Base-by-base conservation (phyloP, 2,797 vertebrate species). In the Pseudochirops cupreus region DNA sequence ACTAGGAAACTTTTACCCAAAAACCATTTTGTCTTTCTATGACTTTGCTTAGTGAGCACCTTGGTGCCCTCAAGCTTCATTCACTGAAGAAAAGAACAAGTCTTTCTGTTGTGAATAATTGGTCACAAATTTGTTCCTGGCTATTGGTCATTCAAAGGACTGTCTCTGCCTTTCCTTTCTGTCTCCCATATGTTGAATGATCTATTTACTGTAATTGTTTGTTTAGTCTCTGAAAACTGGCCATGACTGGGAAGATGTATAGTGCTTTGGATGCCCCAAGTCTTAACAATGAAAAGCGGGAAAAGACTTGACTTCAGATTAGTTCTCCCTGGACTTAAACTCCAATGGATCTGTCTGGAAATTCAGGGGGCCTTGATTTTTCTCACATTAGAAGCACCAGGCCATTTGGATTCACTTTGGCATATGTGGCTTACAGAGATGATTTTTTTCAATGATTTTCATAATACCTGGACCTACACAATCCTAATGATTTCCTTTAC, bases 1-100 rank as follows among this genome's bases (percentile, higher is more conserved):
- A 59, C 67, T 26, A 2, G 92, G 39, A 91, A 93, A 92, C 46
- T 87, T 87, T 91, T 89, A 93, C 39, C 46, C 31, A 53, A 94
- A 93, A 67, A 57, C 91, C 24, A 50, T 91, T 91, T 94, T 94
- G 39, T 94, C 74, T 95, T 28, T 46, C 53, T 58, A 12, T 93
- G 92, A 50, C 24, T 92, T 1, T 46, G 62, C 39, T 50, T 7
- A 87, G 12, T 0, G 9, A 87, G 39, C 24, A 87, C 74, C 10
- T 46, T 89, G n/a, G 53, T 54, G 31, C 2, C 56, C n/a, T 62
- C 13, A 52, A 93, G 94, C 94, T 94, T 55, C 16, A 91, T 29
- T 94, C 9, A 55, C 67, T 62, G 39, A 56, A 11, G 18, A 53
- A 26, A 91, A 93, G 94, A 57, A n/a, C 62, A 92, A 94, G 91